Conservation (phyloP, 2,888 invertebrate species). For the Drosophila lacicola region DNA sequence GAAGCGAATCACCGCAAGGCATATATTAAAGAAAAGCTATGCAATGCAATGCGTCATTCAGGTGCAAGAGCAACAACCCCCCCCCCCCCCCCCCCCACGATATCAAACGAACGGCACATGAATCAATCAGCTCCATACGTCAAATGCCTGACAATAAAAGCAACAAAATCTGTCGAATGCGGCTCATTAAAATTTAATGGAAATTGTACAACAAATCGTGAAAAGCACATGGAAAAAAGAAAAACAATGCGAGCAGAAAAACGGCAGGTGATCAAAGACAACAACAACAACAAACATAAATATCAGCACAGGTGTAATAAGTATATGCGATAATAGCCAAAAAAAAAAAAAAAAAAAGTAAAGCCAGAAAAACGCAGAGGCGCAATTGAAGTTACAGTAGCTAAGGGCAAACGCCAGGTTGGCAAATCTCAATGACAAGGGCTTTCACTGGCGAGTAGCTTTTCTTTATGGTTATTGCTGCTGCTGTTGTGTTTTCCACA, state of each 20-base stretch:
- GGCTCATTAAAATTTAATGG: constrained; percentile 61
- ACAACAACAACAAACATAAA: constrained; percentile 19
- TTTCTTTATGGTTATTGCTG: constrained; percentile 7
- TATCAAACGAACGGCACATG: constrained; percentile 44
- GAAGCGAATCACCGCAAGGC: constrained; percentile 35
- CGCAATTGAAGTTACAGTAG: constrained; percentile 17
- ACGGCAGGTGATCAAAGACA: constrained; percentile 21
- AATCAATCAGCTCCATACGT: constrained; percentile 61
- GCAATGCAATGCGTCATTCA: constrained; percentile 32
- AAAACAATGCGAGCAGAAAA: constrained; percentile 30
- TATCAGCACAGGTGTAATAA: constrained; percentile 46
- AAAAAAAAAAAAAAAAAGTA: constrained; percentile 19
- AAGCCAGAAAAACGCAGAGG: constrained; percentile 8
- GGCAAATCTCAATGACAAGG: constrained; percentile 38
- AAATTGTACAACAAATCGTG: constrained; percentile 30
- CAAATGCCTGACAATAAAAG: constrained; percentile 43
- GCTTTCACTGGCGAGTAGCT: constrained; percentile 54
- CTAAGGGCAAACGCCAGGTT: constrained; percentile 33
- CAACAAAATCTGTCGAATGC: constrained; percentile 29
- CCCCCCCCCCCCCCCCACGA: neutral
- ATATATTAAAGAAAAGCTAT: constrained; percentile 27
- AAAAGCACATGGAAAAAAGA: constrained; percentile 19
- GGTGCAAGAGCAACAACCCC: neutral
- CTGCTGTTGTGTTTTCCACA: constrained; percentile 32
- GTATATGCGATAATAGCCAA: constrained; percentile 51